Base-by-base conservation (phyloP, 1,140 invertebrate genomes). In the Papilio xuthus region DNA sequence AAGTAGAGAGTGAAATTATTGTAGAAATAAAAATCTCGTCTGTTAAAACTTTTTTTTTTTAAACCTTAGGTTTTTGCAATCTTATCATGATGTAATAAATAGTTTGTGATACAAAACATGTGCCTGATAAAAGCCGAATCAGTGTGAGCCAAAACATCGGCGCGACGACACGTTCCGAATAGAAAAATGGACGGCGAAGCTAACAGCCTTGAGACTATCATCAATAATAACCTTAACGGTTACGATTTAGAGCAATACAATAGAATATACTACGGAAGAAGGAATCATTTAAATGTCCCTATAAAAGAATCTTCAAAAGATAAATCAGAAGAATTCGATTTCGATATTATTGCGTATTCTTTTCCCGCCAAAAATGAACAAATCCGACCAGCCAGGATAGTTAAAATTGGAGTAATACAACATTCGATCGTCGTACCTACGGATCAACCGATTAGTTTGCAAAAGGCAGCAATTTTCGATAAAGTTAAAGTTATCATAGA, bases 361-460 rank as follows among this genome's bases (percentile, higher is more conserved):
- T 96, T 99, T 83, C 86, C 90, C 2, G 95, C 96, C 13, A 95
- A 96, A 4, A 87, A 94, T 10, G 92, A 95, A 85, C 97, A 97
- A 78, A 92, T 97, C 9, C 94, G 98, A 69, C 90, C 96, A 47
- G 95, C 96, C 0, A 95, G 97, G 73, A 92, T 97, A 53, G 97
- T 99, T 20, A 94, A 94, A 79, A 96, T 99, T 32, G 99, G 97
- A 10, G 92, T 98, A 20, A 97, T 99, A 83, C 99, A 99, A 94
- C 97, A 99, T 92, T 94, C 96, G 69, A 98, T 99, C 42, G 97
- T 96, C 0, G 81, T 96, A 18, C 96, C 97, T 4, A 98, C 98
- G 6, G 96, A 95, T 37, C 96, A 95, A 0, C 96, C 97, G 1
- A 94, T 99, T 77, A 91, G 94, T 32, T 95, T 96, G 56, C 99